phyloP scores from a whole-genome alignment of 2,888 invertebrate genomes.

The Stenolophus ochropezus region DNA sequence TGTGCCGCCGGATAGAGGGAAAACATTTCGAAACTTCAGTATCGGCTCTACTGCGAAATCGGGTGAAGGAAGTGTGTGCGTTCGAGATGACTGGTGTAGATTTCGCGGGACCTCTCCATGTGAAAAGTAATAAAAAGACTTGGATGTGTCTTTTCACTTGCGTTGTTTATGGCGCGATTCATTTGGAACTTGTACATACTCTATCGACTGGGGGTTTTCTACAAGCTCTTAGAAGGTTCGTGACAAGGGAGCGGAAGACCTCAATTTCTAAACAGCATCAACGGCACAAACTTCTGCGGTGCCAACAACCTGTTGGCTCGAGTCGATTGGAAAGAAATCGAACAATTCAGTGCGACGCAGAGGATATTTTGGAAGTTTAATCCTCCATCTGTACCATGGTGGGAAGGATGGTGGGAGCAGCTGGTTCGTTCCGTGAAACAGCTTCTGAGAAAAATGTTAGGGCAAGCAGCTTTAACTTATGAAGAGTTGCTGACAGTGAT shows the following conservation, averaged over 20 bases:
- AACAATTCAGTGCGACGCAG: not conserved
- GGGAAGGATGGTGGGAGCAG: not conserved
- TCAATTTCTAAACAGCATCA: not conserved
- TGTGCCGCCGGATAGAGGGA: not conserved
- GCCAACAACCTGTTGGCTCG: not conserved
- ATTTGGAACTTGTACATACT: not conserved
- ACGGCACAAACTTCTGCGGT: not conserved
- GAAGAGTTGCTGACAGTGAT: not conserved
- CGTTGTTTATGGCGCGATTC: slow-evolving; percentile 60
- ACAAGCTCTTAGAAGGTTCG: too few species aligned
- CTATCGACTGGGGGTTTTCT: not conserved
- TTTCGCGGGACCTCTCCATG: slow-evolving; percentile 67
- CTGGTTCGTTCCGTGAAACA: not conserved
- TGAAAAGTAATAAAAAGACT: slow-evolving; percentile 63
- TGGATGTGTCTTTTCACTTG: slow-evolving; percentile 69
- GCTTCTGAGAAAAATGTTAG: not conserved
- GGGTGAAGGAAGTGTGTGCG: not conserved
- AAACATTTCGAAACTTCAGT: not conserved
- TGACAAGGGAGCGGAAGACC: not conserved
- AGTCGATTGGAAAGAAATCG: not conserved
- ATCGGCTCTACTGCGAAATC: not conserved
- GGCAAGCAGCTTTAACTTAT: too few species aligned
- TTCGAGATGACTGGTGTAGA: slow-evolving; percentile 65
- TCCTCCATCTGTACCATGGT: not conserved
- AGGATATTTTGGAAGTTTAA: not conserved